Evolutionary conservation across 2,113 vertebrate genomes (phyloP).

Genomic region (Rhinopomastus cyanomelas): DNA sequence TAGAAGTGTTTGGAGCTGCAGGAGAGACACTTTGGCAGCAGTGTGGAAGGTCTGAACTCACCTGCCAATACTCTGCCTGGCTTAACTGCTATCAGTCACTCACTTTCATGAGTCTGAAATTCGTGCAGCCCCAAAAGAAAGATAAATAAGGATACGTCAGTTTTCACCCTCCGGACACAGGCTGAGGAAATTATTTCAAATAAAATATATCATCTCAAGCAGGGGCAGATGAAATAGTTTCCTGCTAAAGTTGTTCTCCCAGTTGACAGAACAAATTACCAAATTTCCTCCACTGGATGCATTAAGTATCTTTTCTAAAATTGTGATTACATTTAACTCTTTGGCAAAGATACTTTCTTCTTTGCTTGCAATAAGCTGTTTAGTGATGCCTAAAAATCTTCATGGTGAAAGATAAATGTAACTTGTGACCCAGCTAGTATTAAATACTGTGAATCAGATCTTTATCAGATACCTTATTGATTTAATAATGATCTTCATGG

Average conservation of each 20-base stretch:
- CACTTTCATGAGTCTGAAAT: constrained; percentile 75
- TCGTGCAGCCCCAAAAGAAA: constrained; percentile 72
- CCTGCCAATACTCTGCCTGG: constrained; percentile 49
- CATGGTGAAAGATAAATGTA: neutral
- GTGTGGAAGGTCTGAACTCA: constrained; percentile 31
- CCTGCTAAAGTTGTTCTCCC: constrained; percentile 58
- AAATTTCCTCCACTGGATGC: constrained; percentile 43
- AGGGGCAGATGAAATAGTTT: constrained; percentile 72
- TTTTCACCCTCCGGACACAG: constrained; percentile 76
- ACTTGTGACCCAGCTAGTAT: neutral
- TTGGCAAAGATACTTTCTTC: constrained; percentile 11
- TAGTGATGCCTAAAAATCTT: neutral
- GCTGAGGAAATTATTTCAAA: constrained; percentile 74
- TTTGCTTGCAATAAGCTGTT: neutral
- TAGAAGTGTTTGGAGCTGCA: neutral
- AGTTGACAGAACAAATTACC: constrained; percentile 63
- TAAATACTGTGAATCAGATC: neutral
- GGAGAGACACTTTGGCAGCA: neutral
- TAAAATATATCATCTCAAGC: constrained; percentile 78
- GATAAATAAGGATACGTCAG: constrained; percentile 78
- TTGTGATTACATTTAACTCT: constrained; percentile 31
- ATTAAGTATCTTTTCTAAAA: constrained; percentile 59
- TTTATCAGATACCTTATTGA: neutral
- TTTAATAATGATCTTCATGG: neutral
- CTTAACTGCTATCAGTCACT: constrained; percentile 71